Conservation (phyloP, 2,113 vertebrate species). For the Phylloscopus whistleri region DNA sequence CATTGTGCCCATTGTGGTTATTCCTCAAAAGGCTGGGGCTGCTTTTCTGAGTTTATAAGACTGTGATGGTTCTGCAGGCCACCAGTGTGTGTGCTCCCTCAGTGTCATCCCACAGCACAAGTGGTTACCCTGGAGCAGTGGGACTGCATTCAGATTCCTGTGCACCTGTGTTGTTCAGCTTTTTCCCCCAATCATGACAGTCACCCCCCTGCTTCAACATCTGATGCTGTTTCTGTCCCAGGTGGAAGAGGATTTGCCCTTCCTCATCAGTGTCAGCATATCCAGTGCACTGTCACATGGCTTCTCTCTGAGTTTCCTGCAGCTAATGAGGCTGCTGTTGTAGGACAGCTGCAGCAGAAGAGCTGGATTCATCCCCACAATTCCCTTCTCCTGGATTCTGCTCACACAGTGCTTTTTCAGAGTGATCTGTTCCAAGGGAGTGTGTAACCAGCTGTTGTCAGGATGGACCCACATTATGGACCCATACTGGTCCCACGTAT, state of each 20-base stretch:
- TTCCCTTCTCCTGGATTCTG: not conserved
- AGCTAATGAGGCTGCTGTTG: not conserved
- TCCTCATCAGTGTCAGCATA: not conserved
- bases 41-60: not conserved
- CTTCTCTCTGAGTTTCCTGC: not conserved
- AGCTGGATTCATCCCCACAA: not conserved
- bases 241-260: not conserved
- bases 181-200: not conserved
- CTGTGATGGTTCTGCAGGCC: not conserved
- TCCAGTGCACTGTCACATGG: not conserved
- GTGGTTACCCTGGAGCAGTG: not conserved
- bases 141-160: accelerated
- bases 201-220: not conserved
- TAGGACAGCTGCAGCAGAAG: not conserved
- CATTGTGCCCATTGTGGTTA: not conserved
- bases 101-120: too few species aligned
- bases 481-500: accelerated
- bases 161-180: not conserved
- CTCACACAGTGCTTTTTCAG: not conserved
- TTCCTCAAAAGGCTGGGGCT: not conserved
- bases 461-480: not conserved
- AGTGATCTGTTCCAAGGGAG: not conserved
- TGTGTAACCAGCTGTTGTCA: not conserved
- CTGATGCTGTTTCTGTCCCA: not conserved
- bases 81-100: not conserved